phyloP scores from a whole-genome alignment of 2,888 invertebrate species.

The Bombylius major region DNA sequence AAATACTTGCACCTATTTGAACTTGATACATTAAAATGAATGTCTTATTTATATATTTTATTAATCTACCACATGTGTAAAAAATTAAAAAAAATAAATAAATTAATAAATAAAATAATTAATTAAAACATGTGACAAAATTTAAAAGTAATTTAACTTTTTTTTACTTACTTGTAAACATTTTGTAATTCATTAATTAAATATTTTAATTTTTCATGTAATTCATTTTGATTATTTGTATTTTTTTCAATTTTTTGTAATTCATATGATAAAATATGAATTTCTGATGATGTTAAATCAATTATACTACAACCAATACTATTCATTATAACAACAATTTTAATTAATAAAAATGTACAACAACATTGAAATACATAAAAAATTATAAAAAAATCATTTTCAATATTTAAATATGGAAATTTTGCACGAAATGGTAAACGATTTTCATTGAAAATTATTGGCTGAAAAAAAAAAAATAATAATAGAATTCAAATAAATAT shows the following conservation, averaged over 20 bases:
- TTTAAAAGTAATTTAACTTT: no score
- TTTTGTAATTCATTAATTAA: neutral
- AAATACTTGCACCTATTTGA: conserved; percentile 25
- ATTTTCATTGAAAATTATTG: neutral
- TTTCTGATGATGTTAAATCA: neutral
- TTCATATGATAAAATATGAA: neutral
- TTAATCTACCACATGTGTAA: conserved; percentile 11
- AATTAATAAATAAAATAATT: no score
- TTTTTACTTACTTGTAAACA: neutral
- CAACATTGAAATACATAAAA: neutral
- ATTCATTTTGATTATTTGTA: neutral
- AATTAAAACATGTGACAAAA: no score
- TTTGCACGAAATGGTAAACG: neutral
- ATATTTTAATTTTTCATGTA: neutral
- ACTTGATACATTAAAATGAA: conserved; percentile 22
- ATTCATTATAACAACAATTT: neutral
- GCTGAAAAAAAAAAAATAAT: neutral
- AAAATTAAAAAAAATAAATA: no score
- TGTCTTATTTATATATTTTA: conserved; percentile 18
- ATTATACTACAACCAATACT: neutral
- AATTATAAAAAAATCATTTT: neutral
- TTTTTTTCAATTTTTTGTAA: neutral
- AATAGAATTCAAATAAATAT: neutral
- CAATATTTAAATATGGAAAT: neutral
- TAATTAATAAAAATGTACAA: neutral